phyloP scores from a whole-genome alignment of 2,113 vertebrate species.

The Oophaga pumilio region DNA sequence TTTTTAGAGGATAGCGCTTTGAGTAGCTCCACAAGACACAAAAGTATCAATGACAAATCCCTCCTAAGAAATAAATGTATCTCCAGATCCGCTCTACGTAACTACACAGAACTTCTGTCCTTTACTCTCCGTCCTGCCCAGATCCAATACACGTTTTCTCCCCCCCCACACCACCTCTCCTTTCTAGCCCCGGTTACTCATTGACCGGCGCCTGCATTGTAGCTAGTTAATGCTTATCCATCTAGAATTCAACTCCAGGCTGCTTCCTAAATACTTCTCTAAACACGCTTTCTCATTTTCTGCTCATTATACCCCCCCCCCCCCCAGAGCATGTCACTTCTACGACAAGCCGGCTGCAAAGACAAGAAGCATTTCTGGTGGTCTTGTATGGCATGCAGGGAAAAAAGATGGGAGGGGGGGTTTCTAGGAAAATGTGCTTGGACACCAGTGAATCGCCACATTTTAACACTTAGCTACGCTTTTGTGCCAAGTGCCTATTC shows the following conservation, averaged over 20 bases:
- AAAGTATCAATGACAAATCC: slow-evolving; percentile 63
- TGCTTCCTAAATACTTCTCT: slow-evolving; percentile 33
- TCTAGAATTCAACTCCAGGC: slow-evolving; percentile 32
- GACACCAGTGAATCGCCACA: slow-evolving; percentile 65
- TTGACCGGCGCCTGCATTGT: slow-evolving; percentile 29
- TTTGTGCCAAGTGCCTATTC: slow-evolving; percentile 72
- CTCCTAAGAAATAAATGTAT: neutral
- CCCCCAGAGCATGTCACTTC: slow-evolving; percentile 32
- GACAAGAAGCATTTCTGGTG: slow-evolving; percentile 61
- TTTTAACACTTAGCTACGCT: slow-evolving; percentile 72
- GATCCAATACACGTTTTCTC: neutral
- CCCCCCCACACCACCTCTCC: no score
- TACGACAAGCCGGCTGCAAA: slow-evolving; percentile 56
- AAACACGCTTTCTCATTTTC: slow-evolving; percentile 38
- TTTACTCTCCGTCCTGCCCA: neutral
- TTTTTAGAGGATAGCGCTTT: slow-evolving; percentile 56
- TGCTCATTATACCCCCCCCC: neutral
- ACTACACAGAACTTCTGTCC: slow-evolving; percentile 58
- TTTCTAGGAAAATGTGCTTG: slow-evolving; percentile 38
- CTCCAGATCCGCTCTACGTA: neutral
- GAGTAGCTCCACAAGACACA: slow-evolving; percentile 66
- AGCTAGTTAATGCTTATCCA: slow-evolving; percentile 55
- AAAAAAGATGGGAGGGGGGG: neutral
- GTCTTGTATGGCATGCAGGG: slow-evolving; percentile 62
- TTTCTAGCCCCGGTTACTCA: slow-evolving; percentile 39